phyloP scores from a whole-genome alignment of 2,797 vertebrate species.

The Varecia variegata region DNA sequence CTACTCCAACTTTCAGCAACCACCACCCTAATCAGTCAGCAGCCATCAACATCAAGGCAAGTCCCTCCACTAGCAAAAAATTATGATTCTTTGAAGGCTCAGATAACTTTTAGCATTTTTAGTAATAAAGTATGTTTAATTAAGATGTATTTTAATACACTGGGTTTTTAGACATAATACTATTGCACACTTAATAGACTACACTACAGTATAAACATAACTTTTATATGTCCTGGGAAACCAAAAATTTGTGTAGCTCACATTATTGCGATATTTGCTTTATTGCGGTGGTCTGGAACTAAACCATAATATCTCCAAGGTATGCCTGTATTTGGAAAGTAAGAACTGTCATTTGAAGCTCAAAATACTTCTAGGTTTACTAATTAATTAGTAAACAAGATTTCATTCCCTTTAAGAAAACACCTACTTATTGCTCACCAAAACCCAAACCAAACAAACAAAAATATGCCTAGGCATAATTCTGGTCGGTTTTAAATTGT shows the following conservation, averaged over 20 bases:
- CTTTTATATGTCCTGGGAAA: background rate
- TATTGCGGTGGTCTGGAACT: background rate
- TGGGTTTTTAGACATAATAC: background rate
- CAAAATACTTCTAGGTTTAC: constrained; percentile 31
- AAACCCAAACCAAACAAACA: background rate
- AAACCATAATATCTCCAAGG: background rate
- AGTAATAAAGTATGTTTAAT: background rate
- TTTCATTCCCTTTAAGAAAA: constrained; percentile 27
- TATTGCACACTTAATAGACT: background rate
- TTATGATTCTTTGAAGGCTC: background rate
- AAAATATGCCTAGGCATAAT: background rate
- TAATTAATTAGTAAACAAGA: constrained; percentile 11
- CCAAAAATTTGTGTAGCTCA: background rate
- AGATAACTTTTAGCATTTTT: background rate
- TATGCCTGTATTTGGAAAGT: background rate
- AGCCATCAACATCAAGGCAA: background rate
- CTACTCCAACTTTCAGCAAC: background rate
- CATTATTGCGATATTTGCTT: background rate
- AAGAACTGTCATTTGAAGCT: background rate
- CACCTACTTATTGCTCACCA: background rate
- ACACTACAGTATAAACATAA: background rate
- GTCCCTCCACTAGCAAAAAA: background rate
- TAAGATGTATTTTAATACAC: background rate
- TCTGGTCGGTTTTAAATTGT: background rate
- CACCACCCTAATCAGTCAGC: background rate